A percentile compares a stretch with the other conserved stretches of the same genome.
These are phyloP conservation scores for Leptocoma aspasia DNA, from an alignment of 2,113 vertebrate species.

Conservation along the genomic window DNA sequence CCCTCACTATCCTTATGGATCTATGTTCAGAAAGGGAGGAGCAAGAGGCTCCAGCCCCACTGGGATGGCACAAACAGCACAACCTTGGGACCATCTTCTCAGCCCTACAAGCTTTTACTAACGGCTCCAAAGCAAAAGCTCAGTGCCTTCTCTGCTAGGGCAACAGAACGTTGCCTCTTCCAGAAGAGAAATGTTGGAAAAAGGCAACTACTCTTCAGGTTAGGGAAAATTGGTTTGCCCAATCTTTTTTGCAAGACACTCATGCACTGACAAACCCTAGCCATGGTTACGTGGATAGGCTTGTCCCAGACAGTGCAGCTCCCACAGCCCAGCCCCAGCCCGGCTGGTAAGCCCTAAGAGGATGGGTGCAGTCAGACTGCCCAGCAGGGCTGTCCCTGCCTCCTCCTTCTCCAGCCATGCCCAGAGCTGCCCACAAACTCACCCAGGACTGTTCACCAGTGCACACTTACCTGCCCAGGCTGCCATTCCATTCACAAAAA, in stretches of 20 bases:
- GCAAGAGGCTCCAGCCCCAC: neutral
- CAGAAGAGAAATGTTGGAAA: neutral
- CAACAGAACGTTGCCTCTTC: neutral
- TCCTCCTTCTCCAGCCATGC: neutral
- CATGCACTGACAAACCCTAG: neutral
- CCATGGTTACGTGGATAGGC: neutral
- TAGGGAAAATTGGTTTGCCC: neutral
- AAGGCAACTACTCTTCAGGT: neutral
- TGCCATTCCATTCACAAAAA: neutral
- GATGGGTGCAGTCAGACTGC: neutral
- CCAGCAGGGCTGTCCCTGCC: neutral
- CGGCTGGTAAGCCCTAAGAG: neutral
- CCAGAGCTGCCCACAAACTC: neutral
- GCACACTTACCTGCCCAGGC: neutral
- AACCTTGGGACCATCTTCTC: neutral
- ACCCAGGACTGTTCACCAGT: fast-evolving
- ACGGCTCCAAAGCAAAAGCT: neutral
- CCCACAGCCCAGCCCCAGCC: neutral
- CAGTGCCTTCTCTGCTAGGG: fast-evolving
- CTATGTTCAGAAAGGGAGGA: fast-evolving
- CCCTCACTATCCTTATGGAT: neutral
- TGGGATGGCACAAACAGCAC: neutral
- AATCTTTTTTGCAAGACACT: neutral
- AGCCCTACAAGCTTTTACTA: fast-evolving
- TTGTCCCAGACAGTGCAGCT: neutral